Percentiles rank a stretch among this genome's conserved stretches.
Conservation (phyloP, 1,140 invertebrate genomes). For the Drosophila repleta region DNA sequence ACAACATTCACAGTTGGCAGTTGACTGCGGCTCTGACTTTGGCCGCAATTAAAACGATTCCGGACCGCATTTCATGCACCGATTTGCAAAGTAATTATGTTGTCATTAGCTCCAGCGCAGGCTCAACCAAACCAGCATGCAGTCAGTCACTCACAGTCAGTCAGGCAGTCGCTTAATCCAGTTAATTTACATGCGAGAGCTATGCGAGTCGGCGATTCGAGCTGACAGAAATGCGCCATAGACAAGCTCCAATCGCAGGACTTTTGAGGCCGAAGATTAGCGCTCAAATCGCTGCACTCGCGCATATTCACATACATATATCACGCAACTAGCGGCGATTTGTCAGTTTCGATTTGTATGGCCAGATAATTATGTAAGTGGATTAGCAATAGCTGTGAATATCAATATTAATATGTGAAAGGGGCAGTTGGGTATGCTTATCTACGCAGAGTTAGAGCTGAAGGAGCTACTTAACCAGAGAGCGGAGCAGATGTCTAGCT, state of each 20-base stretch:
- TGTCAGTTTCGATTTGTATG: too few species aligned
- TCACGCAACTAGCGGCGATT: too few species aligned
- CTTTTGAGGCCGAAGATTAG: too few species aligned
- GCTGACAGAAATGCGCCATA: background rate
- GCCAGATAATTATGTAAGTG: too few species aligned
- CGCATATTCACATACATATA: too few species aligned
- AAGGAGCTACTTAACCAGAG: too few species aligned
- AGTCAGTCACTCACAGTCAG: conserved; percentile 1
- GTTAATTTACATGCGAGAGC: conserved; percentile 21
- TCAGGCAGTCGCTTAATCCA: conserved; percentile 15
- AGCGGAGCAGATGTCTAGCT: too few species aligned
- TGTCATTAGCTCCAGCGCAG: conserved; percentile 53
- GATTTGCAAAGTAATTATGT: conserved; percentile 67
- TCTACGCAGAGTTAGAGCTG: too few species aligned
- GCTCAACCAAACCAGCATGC: background rate
- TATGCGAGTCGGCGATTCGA: background rate
- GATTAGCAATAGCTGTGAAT: too few species aligned
- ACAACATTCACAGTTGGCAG: conserved; percentile 69
- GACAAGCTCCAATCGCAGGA: background rate
- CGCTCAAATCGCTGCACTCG: too few species aligned
- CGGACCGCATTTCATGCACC: conserved; percentile 49
- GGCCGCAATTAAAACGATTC: conserved; percentile 64
- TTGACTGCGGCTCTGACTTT: conserved; percentile 20
- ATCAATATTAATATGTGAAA: too few species aligned
- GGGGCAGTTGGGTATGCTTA: too few species aligned